Base-by-base conservation (phyloP, 2,113 vertebrate species). In the Rhea americana region DNA sequence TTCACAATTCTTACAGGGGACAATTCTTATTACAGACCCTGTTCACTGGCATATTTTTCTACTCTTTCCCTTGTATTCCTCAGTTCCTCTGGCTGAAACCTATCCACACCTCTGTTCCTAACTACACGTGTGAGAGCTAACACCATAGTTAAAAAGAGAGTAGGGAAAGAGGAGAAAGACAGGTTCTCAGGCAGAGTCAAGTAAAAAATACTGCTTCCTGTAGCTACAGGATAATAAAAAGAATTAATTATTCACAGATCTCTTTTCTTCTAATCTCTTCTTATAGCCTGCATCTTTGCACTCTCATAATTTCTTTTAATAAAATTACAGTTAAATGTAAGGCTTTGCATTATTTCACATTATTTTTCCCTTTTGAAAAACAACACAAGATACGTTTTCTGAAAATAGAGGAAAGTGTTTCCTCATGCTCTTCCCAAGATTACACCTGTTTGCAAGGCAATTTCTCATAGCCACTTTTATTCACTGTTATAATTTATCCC, bases 341-440 rank as follows among this genome's bases (percentile, higher is more conserved):
- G 25, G 37, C 58, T n/a, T 12, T 89, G 16, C 13, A 21, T 70
- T 25, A 21, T 87, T 94, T 84, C 30, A 74, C 85, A 50, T 7
- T 5, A 68, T 93, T 80, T 74, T 85, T 73, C 55, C 43, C 24
- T 43, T 88, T 87, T 71, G 48, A 67, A 9, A 25, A 59, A 77
- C 1, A 65, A 75, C n/a, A 32, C 18, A 66, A 41, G 13, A 15
- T 56, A 62, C 24, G 7, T 82, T 77, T 26, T 68, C 65, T 85
- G 70, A 62, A 94, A 95, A 86, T 14, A 80, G 48, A 82, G 86
- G 37, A 43, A 93, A 95, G 63, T 48, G 17, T 73, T 92, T 95
- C 18, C 16, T 83, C 68, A n/a, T 68, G 55, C 51, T 79, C 12
- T 79, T 88, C 13, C 4, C 56, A 59, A 68, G 68, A 78, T 93